Conservation (phyloP, 1,140 invertebrate genomes). For the Zophobas atratus region DNA sequence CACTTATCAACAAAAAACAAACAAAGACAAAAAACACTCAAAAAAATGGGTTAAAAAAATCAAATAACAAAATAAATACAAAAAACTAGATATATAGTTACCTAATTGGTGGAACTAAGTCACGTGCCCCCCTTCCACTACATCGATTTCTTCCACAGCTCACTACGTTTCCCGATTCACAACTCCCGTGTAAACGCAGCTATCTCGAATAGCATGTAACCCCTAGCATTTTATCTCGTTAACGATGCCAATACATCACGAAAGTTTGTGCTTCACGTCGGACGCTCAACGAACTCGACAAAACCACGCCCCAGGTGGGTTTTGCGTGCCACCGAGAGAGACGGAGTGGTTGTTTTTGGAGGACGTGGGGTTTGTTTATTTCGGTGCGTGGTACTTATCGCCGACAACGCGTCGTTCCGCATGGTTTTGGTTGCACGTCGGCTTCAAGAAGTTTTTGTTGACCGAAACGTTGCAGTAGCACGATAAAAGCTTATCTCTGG, state of each 20-base stretch:
- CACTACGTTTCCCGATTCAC: background rate
- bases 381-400: constrained; percentile 39
- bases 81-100: too few relatives aligned
- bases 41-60: too few relatives aligned
- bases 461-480: constrained; percentile 39
- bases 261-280: constrained; percentile 2
- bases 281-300: background rate
- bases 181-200: constrained; percentile 46
- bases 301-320: constrained; percentile 7
- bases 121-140: too few relatives aligned
- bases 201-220: constrained; percentile 54
- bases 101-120: too few relatives aligned
- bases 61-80: too few relatives aligned
- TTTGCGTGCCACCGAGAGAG: background rate
- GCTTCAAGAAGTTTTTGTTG: constrained; percentile 13
- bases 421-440: constrained; percentile 41
- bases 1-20: background rate
- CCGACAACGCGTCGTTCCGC: constrained; percentile 13
- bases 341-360: background rate
- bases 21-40: too few relatives aligned
- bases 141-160: background rate
- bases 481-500: constrained; percentile 27
- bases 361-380: background rate
- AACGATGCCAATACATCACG: constrained; percentile 53
- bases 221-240: constrained; percentile 59